A percentile compares a stretch with the other conserved stretches of the same genome.
These are phyloP conservation scores for Atta texana DNA, from an alignment of 1,140 invertebrate species.

Conservation along the genomic window DNA sequence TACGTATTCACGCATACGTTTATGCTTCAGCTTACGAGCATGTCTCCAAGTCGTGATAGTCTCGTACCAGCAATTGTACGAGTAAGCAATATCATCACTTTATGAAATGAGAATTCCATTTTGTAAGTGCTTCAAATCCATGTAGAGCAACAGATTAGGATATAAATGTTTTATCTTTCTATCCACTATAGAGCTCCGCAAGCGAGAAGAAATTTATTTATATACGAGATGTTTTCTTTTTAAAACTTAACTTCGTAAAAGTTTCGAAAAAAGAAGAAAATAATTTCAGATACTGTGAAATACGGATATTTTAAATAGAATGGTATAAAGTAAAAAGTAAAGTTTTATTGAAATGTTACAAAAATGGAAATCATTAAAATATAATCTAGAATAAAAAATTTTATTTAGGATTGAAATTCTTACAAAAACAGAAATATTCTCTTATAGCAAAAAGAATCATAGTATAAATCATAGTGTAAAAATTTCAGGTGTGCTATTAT, in stretches of 20 bases:
- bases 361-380: background rate
- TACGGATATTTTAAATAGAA: background rate
- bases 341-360: background rate
- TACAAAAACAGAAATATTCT: background rate
- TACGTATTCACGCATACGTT: constrained; percentile 47
- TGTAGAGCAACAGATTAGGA: background rate
- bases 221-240: background rate
- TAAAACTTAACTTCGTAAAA: background rate
- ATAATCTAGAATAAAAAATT: too few relatives aligned
- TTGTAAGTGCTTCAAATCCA: constrained; percentile 1
- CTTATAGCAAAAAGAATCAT: too few relatives aligned
- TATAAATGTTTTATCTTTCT: background rate
- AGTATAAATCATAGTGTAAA: too few relatives aligned
- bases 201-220: background rate
- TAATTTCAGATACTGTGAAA: background rate
- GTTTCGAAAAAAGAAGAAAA: background rate
- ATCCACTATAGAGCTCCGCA: background rate
- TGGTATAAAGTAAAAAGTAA: background rate
- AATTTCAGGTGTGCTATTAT: too few relatives aligned
- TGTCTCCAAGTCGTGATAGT: constrained; percentile 16
- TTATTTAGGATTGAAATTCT: too few relatives aligned
- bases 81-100: constrained; percentile 46
- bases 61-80: constrained; percentile 29
- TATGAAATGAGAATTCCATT: constrained; percentile 44
- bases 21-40: background rate